Conservation (phyloP, 2,888 invertebrate genomes). For the Agrotis puta region DNA sequence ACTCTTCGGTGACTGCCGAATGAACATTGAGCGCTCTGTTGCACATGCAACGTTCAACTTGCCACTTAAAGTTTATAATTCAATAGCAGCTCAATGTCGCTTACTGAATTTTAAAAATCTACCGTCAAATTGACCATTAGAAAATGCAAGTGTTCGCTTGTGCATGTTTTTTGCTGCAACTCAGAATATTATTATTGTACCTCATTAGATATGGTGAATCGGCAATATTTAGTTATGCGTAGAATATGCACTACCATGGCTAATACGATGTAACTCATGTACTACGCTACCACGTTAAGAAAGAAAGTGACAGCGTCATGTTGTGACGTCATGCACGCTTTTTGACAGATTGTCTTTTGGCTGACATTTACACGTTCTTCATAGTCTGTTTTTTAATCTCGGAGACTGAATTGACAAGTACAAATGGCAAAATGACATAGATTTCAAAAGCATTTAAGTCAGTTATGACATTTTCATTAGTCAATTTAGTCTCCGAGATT, state of each 20-base stretch:
- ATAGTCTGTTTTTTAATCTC: no score
- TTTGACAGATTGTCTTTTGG: no score
- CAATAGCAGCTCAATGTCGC: background rate
- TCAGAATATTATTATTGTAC: conserved; percentile 2
- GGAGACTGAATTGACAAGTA: no score
- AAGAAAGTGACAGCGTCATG: no score
- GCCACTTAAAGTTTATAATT: background rate
- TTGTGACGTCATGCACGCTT: no score
- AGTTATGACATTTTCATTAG: no score
- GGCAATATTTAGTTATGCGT: conserved; percentile 17
- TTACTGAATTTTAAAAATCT: background rate
- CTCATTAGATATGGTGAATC: conserved; percentile 28
- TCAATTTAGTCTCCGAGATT: no score
- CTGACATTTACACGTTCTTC: no score
- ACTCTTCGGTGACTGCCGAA: background rate
- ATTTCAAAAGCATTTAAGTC: no score
- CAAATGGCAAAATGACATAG: no score
- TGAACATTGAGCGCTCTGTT: background rate
- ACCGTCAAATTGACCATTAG: background rate
- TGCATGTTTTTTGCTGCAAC: conserved; percentile 28
- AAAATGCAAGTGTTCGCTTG: conserved; percentile 22
- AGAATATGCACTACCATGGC: conserved; percentile 1
- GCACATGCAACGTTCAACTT: background rate
- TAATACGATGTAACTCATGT: background rate
- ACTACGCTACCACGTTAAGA: no score